A percentile compares a stretch with the other conserved stretches of the same genome.
Conservation (phyloP, 1,140 invertebrate species). For the Phymastichus coffea region DNA sequence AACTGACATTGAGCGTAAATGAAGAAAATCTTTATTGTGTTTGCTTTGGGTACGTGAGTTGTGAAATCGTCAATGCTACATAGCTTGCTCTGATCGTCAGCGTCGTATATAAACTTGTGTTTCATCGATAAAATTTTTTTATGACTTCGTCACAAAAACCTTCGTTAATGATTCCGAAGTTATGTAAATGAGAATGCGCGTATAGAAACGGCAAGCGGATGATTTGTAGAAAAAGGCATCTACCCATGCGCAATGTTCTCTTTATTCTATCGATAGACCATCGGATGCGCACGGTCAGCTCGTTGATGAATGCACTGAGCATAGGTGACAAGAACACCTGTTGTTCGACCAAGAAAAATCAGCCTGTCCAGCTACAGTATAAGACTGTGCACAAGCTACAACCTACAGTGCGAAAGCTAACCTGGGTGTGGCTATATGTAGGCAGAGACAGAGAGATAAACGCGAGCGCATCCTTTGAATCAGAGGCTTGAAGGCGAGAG, state of each 20-base stretch:
- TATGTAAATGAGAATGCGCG: not conserved
- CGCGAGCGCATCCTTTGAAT: not conserved
- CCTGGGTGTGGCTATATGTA: not conserved
- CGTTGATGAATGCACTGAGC: conserved; percentile 1
- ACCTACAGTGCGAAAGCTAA: too few relatives aligned
- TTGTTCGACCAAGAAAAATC: not conserved
- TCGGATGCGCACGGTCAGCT: not conserved
- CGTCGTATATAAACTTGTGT: too few relatives aligned
- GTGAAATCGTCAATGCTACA: too few relatives aligned
- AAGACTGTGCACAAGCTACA: not conserved
- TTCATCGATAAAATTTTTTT: too few relatives aligned
- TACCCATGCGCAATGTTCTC: not conserved
- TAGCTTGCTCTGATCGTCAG: too few relatives aligned
- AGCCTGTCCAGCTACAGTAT: too few relatives aligned
- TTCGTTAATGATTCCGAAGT: conserved; percentile 7
- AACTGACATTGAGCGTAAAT: too few relatives aligned
- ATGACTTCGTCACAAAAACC: conserved; percentile 13
- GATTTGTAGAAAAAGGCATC: not conserved
- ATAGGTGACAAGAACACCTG: conserved; percentile 14
- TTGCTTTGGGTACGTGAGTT: conserved; percentile 3
- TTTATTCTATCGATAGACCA: not conserved
- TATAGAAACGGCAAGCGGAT: not conserved
- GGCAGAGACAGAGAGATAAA: not conserved
- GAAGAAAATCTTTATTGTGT: too few relatives aligned
- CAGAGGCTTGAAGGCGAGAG: too few relatives aligned